Conservation (phyloP, 2,888 invertebrate genomes). For the Ditula angustiorana region DNA sequence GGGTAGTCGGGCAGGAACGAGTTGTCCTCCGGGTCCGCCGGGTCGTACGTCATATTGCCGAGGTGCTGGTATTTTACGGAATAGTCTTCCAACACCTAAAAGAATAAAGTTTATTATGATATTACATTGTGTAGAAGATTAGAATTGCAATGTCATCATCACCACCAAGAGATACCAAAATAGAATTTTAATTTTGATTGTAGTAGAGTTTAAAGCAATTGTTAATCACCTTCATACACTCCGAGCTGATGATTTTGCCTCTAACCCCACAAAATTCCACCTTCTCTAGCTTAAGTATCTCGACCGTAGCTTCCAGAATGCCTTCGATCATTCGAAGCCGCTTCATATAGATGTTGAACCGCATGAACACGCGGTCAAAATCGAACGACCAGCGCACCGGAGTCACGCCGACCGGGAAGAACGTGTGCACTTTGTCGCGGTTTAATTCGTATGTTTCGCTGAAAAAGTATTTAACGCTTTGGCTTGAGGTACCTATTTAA, state of each 20-base stretch:
- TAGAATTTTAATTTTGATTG: no score
- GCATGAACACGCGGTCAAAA: conserved; percentile 88
- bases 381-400: conserved; percentile 92
- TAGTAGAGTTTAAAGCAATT: no score
- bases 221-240: conserved; percentile 75
- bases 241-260: conserved; percentile 86
- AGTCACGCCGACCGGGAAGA: conserved; percentile 82
- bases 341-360: conserved; percentile 87
- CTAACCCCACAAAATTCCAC: conserved; percentile 90
- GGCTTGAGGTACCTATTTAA: no score
- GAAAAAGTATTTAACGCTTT: conserved; percentile 40
- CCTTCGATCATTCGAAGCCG: conserved; percentile 88
- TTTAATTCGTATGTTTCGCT: conserved; percentile 83
- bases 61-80: conserved; percentile 62
- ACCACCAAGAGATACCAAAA: no score
- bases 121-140: no score
- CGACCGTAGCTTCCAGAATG: conserved; percentile 91
- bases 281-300: conserved; percentile 95
- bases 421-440: conserved; percentile 81
- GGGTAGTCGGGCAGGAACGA: conserved; percentile 88
- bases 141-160: no score
- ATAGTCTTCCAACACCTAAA: conserved; percentile 75
- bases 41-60: conserved; percentile 89
- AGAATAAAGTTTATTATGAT: conserved; percentile 15
- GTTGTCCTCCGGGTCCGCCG: conserved; percentile 89